Base-by-base conservation (phyloP, 2,113 vertebrate species). In the Glaucomys volans region DNA sequence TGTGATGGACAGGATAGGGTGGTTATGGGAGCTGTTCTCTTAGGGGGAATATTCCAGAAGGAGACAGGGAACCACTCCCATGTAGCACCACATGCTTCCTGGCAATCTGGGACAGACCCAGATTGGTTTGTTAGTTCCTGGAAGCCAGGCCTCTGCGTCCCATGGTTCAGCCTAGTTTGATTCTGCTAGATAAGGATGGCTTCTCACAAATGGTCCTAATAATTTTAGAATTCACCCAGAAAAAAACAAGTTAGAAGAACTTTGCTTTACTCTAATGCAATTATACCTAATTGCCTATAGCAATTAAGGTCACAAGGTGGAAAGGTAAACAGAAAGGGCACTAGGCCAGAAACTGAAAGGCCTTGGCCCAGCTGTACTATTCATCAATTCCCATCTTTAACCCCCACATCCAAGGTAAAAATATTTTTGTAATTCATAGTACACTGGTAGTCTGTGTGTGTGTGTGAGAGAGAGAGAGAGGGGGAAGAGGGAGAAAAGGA, bases 221-320 rank as follows among this genome's bases (percentile, higher is more conserved):
- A 28, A 57, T 69, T 91, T 64, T 86, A 71, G 59, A 93, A 72
- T 91, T 76, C 24, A 87, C 62, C 50, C 87, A 47, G 57, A 59
- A 81, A 90, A 87, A 47, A 32, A 79, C 79, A 66, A 93, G 32
- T 91, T 82, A 72, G 40, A 72, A 87, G 87, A 72, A 81, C 47
- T 85, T 67, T 87, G 28, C n/a, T 59, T 90, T 96, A 54, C 77
- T 92, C 74, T 85, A 90, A 87, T 90, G n/a, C 7, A 42, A 28
- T 89, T 83, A 40, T 47, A 40, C 16, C 40, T 35, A 87, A 66
- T 71, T 94, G 80, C 37, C 37, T 86, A 8, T 64, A 83, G 64
- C 44, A 62, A 2, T 84, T 95, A 79, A 82, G 77, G 47, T 50
- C 32, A 24, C 13, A 44, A 50, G 14, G 44, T 83, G 13, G 67